Base-by-base conservation (phyloP, 92 coral and sea anemone genomes). In the Actinostola sp. region DNA sequence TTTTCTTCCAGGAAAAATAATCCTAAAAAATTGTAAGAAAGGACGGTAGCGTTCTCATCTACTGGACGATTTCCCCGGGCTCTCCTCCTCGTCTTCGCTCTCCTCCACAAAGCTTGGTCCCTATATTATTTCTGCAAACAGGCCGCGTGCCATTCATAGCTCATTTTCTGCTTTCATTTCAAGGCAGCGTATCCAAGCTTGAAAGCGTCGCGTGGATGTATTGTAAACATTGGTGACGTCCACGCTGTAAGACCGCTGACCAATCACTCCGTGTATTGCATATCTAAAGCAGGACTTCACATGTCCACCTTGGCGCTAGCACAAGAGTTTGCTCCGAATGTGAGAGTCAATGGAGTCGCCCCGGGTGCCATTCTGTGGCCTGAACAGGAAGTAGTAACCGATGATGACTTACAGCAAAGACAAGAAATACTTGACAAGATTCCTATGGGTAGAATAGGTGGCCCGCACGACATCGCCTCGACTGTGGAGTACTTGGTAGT, bases 251-350 rank as follows among this genome's bases (percentile, higher is more conserved):
- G 91, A 29, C 91, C 89, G 0, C 59, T 77, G 58, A 30, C 75
- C 41, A 46, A 50, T 31, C 85, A 82, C 49, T 69, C 96, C 11
- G 84, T 78, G 63, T 89, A 86, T 72, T 86, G 89, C 86, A 86
- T 86, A 39, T 78, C 91, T 1, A 86, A 89, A 62, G 96, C 96
- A 7, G 91, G 89, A 27, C 86, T 86, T 16, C 88, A 82, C 50
- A 82, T 82, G 91, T 82, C 92, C 26, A 89, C 96, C 29, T 48
- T 77, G 46, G 75, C 89, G 5, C 73, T 89, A 1, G 91, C 91
- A 26, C 68, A 73, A 51, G 96, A 89, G 16, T 89, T 82, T 30
- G 86, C 96, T 1, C 96, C 91, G 0, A 57, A 54, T 61, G 88
- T 89, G 17, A 54, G 94, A 61, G 91, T 89, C 29, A 89, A 89